Evolutionary conservation across 2,888 invertebrate genomes (phyloP), one percentile per base, ranked within the genome.

Genomic region (Drosophila anomalipes): DNA sequence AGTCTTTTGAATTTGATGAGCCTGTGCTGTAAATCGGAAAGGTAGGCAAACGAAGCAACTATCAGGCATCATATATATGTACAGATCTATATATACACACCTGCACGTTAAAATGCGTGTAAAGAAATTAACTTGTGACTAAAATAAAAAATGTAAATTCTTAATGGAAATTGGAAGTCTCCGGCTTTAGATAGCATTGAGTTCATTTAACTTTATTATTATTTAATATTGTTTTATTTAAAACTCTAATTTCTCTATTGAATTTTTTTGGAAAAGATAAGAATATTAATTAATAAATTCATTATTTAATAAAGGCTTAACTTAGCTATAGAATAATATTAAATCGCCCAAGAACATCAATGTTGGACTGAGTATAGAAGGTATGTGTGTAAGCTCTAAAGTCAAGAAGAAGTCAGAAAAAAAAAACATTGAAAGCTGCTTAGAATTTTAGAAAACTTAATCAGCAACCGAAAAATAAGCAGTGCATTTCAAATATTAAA

Each of bases 1-100:
- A 33, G 51, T 61, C 32, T 37, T 57, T 52, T 28, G 5, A 59
- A 32, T 67, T 67, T 60, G 59, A 28, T 28, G 28, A 28, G 28
- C 28, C 28, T 28, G 28, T 28, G 28, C 28, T 28, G 28, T 28
- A 28, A 28, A 28, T 28, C 28, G 4, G 28, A 28, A 28, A 28
- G 28, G 28, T 28, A 28, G 28, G 28, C 28, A 28, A 28, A 5
- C 37, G 52, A 30, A 30, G 30, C 30, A 28, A 28, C 28, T 28
- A 28, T 28, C 28, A 4, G 28, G 9, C 32, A 32, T 58, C 52
- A 33, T 12, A n/a, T n/a, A n/a, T n/a, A n/a, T 12, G 3, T 41
- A n/a, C 0, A 41, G 4, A 41, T n/a, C 1, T n/a, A 5, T 19
- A 37, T 16, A 19, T 7, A 19, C 19, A 39, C n/a, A 39, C 19